Conservation (phyloP, 2,888 invertebrate genomes). For the Eupeodes latifasciatus region DNA sequence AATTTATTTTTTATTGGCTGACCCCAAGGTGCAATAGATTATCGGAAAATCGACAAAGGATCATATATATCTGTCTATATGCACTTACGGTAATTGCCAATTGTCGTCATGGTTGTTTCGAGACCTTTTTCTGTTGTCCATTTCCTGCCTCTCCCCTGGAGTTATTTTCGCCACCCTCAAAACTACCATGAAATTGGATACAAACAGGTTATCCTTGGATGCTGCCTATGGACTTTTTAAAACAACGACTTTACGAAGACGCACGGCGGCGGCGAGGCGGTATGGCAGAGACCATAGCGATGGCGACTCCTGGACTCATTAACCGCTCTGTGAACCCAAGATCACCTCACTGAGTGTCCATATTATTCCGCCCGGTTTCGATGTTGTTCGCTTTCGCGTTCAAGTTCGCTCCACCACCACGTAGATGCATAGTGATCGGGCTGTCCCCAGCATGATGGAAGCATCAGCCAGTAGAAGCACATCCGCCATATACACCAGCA, state of each 20-base stretch:
- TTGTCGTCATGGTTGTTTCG: slow-evolving; percentile 62
- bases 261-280: slow-evolving; percentile 12
- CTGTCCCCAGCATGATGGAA: slow-evolving; percentile 60
- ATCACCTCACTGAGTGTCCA: slow-evolving; percentile 48
- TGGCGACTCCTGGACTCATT: slow-evolving; percentile 72
- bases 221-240: slow-evolving; percentile 44
- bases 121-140: slow-evolving; percentile 30
- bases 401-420: neutral
- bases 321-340: slow-evolving; percentile 59
- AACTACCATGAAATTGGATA: slow-evolving; percentile 69
- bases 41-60: slow-evolving; percentile 67
- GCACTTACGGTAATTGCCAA: slow-evolving; percentile 76
- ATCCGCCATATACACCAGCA: slow-evolving; percentile 22
- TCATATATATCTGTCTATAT: slow-evolving; percentile 40
- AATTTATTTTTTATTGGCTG: slow-evolving; percentile 62
- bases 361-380: slow-evolving; percentile 48
- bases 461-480: slow-evolving; percentile 32
- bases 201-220: slow-evolving; percentile 62
- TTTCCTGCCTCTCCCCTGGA: neutral
- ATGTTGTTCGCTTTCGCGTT: slow-evolving; percentile 29
- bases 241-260: slow-evolving; percentile 28
- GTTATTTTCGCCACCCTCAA: slow-evolving; percentile 5
- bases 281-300: slow-evolving; percentile 40
- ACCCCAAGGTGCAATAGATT: slow-evolving; percentile 74
- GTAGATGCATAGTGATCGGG: slow-evolving; percentile 38